A percentile compares a stretch with the other conserved stretches of the same genome.
These are phyloP conservation scores for Merluccius polli DNA, from an alignment of 2,797 vertebrate genomes.

Conservation along the genomic window DNA sequence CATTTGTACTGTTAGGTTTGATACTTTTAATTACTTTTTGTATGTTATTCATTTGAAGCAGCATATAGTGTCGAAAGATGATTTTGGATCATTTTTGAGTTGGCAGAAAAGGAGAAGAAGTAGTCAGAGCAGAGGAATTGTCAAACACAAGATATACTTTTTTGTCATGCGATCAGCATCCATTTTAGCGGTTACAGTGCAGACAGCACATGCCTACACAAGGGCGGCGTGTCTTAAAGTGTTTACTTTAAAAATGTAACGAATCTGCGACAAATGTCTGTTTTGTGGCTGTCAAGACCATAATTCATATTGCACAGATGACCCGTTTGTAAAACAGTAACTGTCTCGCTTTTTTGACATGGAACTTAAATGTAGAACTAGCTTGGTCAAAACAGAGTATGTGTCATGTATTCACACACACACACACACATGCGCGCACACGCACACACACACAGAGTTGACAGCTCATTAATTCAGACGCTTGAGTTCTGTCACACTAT, in stretches of 20 bases:
- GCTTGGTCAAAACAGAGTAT: background rate
- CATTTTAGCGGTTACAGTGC: background rate
- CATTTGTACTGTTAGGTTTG: background rate
- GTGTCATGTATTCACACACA: background rate
- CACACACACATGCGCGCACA: too few relatives aligned
- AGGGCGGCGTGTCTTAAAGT: background rate
- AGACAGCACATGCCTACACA: background rate
- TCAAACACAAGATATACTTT: background rate
- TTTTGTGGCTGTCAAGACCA: background rate
- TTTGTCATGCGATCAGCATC: background rate
- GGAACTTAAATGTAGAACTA: background rate
- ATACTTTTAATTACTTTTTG: background rate
- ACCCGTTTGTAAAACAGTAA: background rate
- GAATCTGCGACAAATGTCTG: background rate
- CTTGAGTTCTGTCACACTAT: background rate
- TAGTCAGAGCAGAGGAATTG: background rate
- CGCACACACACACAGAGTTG: background rate
- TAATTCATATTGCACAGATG: background rate
- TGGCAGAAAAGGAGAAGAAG: too few relatives aligned
- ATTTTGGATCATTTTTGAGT: background rate
- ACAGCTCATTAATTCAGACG: background rate
- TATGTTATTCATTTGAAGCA: background rate
- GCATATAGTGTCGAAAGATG: background rate
- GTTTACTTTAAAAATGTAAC: background rate
- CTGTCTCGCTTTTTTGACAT: background rate